A percentile compares a stretch with the other conserved stretches of the same genome.
Evolutionary conservation across 2,113 vertebrate species (phyloP).

Genomic region (Circaetus gallicus): DNA sequence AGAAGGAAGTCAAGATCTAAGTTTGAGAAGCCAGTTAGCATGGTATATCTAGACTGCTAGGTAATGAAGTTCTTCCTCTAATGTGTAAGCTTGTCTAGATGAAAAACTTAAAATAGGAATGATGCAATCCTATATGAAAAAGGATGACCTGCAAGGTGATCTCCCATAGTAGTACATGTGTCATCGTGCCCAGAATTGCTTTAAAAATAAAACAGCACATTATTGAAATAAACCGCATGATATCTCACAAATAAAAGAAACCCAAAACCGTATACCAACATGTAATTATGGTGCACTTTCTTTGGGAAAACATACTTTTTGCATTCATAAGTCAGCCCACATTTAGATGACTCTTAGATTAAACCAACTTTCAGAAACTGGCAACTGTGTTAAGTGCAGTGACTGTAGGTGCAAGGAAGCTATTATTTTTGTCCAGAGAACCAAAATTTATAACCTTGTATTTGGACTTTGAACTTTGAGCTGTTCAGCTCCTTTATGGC

Average conservation of each 20-base stretch:
- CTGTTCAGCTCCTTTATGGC: background rate
- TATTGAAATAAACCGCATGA: background rate
- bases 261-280: accelerated
- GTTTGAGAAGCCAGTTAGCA: background rate
- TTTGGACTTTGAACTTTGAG: background rate
- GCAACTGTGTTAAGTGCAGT: background rate
- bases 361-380: background rate
- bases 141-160: background rate
- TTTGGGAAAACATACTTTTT: background rate
- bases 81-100: background rate
- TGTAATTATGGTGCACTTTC: background rate
- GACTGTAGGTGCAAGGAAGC: background rate
- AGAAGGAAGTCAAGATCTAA: background rate
- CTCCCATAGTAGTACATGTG: background rate
- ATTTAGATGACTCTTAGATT: background rate
- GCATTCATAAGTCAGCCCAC: background rate
- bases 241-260: background rate
- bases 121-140: background rate
- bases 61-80: background rate
- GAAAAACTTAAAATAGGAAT: background rate
- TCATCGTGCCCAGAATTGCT: background rate
- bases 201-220: background rate
- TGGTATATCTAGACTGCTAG: background rate
- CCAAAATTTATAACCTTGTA: background rate
- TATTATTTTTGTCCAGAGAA: background rate